Evolutionary conservation across 2,113 vertebrate genomes (phyloP), one percentile per base, ranked within the genome.

Genomic region (Silurus meridionalis): DNA sequence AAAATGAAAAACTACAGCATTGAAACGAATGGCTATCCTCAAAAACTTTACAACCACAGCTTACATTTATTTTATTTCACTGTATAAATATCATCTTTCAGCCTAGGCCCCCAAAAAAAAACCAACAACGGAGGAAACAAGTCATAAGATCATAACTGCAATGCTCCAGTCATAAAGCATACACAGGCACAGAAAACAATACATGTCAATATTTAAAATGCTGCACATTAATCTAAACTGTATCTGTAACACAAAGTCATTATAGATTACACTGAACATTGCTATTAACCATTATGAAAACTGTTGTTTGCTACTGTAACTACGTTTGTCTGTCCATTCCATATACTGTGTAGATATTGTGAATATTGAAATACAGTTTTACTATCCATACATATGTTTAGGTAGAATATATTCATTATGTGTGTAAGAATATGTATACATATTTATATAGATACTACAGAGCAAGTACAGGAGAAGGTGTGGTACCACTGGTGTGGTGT

Each of bases 181-280:
- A 89, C 91, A 91, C 94, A 94, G 94, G 91, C 94, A 94, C 94
- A 92, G 94, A 93, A 94, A 94, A 82, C 91, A 92, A 90, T 91
- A 93, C 93, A 95, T 94, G 93, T 94, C 91, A 91, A 94, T 94
- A 92, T 94, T 95, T 91, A 93, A 94, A 94, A 93, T 92, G 93
- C 92, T 93, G 94, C 92, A 94, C 93, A 86, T 94, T 94, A 90
- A 93, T 93, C 91, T 93, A 88, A 90, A 88, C 63, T 86, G 94
- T 94, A 93, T 94, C 95, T 95, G 94, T 93, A 95, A 95, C 95
- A 95, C 94, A 95, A 95, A 94, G 93, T 92, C 94, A 93, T 94
- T 95, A 94, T 93, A 94, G 94, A 95, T 93, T 94, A 95, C 95
- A 95, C 90, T 93, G 93, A 95, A 94, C 94, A 93, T 94, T 94